phyloP scores from a whole-genome alignment of 2,113 vertebrate species.

The Telmatochromis brichardi region DNA sequence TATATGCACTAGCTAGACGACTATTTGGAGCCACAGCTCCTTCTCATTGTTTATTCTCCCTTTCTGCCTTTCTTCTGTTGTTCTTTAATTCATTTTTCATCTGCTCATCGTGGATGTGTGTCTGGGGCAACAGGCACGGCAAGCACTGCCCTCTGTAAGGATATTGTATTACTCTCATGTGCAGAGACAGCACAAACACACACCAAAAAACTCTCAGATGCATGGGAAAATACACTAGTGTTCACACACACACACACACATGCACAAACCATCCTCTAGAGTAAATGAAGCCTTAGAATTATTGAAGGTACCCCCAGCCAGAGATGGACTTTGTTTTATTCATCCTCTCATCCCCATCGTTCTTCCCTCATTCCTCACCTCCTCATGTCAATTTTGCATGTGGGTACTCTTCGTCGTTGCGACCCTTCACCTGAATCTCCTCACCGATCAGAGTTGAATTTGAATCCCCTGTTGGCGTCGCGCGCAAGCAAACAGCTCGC shows the following conservation, averaged over 20 bases:
- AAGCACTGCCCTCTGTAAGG: slow-evolving; percentile 46
- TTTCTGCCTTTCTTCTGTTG: slow-evolving; percentile 55
- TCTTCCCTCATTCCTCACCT: slow-evolving; percentile 46
- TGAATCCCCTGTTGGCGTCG: slow-evolving; percentile 35
- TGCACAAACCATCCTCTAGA: slow-evolving; percentile 55
- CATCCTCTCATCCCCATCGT: slow-evolving; percentile 47
- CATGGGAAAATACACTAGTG: slow-evolving; percentile 26
- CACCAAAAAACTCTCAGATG: slow-evolving; percentile 15
- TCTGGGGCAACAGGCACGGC: slow-evolving; percentile 37
- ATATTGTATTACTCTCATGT: slow-evolving; percentile 52
- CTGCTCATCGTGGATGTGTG: slow-evolving; percentile 49
- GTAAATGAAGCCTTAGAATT: slow-evolving; percentile 72
- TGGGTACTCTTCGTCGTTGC: slow-evolving; percentile 24
- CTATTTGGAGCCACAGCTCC: slow-evolving; percentile 46
- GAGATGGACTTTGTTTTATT: slow-evolving; percentile 71
- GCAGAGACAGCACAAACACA: neutral
- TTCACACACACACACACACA: neutral
- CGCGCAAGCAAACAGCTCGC: neutral
- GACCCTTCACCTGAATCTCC: slow-evolving; percentile 41
- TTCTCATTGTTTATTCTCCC: slow-evolving; percentile 61
- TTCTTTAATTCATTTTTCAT: slow-evolving; percentile 69
- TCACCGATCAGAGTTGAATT: slow-evolving; percentile 39
- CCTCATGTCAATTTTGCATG: slow-evolving; percentile 69
- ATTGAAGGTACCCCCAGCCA: slow-evolving; percentile 67
- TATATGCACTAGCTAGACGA: slow-evolving; percentile 12